phyloP scores from a whole-genome alignment of 1,140 invertebrate species.

The Prorops nasuta region DNA sequence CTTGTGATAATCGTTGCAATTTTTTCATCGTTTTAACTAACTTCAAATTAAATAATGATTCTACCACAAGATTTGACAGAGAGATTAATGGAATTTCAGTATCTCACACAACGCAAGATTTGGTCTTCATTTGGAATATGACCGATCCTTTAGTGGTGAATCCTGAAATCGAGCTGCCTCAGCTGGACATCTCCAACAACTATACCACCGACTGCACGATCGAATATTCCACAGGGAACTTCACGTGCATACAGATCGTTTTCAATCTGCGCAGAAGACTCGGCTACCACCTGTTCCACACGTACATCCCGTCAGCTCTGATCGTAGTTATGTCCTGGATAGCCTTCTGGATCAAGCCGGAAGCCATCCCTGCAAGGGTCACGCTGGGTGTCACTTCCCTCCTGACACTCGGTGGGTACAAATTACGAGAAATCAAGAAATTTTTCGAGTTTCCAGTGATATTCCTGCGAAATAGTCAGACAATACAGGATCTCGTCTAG shows the following conservation, averaged over 20 bases:
- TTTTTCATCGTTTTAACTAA: background rate
- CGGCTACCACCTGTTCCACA: conserved; percentile 87
- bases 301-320: conserved; percentile 84
- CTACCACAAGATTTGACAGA: background rate
- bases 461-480: no score
- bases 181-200: conserved; percentile 83
- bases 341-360: conserved; percentile 91
- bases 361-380: conserved; percentile 80
- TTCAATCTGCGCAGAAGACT: conserved; percentile 79
- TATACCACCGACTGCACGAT: conserved; percentile 86
- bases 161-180: conserved; percentile 82
- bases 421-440: background rate
- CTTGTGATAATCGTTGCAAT: background rate
- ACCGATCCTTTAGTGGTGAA: conserved; percentile 84
- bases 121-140: conserved; percentile 86
- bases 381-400: conserved; percentile 81
- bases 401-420: conserved; percentile 69
- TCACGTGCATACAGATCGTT: conserved; percentile 83
- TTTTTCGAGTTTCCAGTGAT: no score
- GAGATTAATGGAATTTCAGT: conserved; percentile 57
- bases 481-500: no score
- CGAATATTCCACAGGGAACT: conserved; percentile 86
- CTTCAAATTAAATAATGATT: background rate
- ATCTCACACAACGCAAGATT: conserved; percentile 79
- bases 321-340: conserved; percentile 94